Evolutionary conservation across 2,797 vertebrate genomes (phyloP), one percentile per base, ranked within the genome.

Genomic region (Epinephelus malabaricus): DNA sequence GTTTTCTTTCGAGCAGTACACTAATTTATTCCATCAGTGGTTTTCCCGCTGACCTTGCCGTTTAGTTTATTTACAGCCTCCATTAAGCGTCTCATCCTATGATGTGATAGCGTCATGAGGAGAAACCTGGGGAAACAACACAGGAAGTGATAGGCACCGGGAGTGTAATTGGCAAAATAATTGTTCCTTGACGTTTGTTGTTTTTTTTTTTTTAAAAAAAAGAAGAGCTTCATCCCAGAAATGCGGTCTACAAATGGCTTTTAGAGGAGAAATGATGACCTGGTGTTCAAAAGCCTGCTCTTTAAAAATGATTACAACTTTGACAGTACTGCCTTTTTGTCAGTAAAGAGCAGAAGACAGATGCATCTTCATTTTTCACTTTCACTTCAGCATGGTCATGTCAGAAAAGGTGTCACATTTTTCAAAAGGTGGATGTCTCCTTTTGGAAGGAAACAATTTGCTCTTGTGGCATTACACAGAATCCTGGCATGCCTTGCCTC

Each of bases 21-120:
- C 82, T 92, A 92, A 94, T 92, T 93, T 90, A 94, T 94, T 94
- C 91, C 83, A 84, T 91, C 86, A 75, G 73, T 79, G 64, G 43
- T 49, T 82, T 88, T 91, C 84, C 81, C 72, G 89, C 88, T 93
- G 91, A 91, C 87, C 87, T 90, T 89, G 92, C 84, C 65, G 53
- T 90, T 91, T 82, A 73, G 81, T 86, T 86, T 89, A 93, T 92
- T 94, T 93, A 92, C 80, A 86, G 27, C 88, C 75, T 79, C 82
- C 60, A 87, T 89, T 86, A 90, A 84, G 82, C 60, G 9, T 61
- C 83, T 79, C 75, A 56, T 86, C 73, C 78, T 63, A 30, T 65
- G 65, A 83, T 79, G 81, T 73, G 86, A 88, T 85, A 69, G 67
- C 51, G 45, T 71, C 82, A 83, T 66, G 71, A 59, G 54, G 64